Conservation (phyloP, 2,113 vertebrate species). For the Anolis sagrei region DNA sequence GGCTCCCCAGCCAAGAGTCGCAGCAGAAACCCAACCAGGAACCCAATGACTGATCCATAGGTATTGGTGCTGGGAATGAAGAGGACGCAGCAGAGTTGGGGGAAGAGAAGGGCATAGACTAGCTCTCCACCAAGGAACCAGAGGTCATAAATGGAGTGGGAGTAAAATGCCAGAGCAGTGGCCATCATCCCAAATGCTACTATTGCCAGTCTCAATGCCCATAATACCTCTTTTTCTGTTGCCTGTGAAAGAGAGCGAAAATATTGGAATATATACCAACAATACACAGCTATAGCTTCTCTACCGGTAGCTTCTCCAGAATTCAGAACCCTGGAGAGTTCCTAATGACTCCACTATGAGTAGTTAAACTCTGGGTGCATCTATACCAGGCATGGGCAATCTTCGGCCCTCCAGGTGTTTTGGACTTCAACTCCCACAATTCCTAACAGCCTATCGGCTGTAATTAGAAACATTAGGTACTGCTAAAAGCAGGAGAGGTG, state of each 20-base stretch:
- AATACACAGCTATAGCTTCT: no score
- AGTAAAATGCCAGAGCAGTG: slow-evolving; percentile 77
- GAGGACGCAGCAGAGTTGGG: slow-evolving; percentile 84
- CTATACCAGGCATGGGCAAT: no score
- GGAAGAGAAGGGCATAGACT: slow-evolving; percentile 83
- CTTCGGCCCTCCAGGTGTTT: no score
- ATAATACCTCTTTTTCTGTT: slow-evolving; percentile 80
- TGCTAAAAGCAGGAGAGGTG: no score
- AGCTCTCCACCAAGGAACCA: slow-evolving; percentile 86
- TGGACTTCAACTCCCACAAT: no score
- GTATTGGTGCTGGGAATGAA: slow-evolving; percentile 77
- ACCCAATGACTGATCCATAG: slow-evolving; percentile 77
- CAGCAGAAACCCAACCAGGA: slow-evolving; percentile 73
- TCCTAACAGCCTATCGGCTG: no score
- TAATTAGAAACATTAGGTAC: no score
- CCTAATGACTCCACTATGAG: no score
- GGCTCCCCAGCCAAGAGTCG: slow-evolving; percentile 80
- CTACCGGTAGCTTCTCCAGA: no score
- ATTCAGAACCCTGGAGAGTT: no score
- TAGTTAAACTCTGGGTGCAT: no score
- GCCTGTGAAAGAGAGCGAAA: slow-evolving; percentile 70
- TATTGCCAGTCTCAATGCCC: slow-evolving; percentile 81
- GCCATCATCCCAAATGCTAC: slow-evolving; percentile 76
- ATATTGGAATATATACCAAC: background rate
- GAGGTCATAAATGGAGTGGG: slow-evolving; percentile 81